Evolutionary conservation across 2,888 invertebrate species (phyloP).

Genomic region (Priocnemis perturbator): DNA sequence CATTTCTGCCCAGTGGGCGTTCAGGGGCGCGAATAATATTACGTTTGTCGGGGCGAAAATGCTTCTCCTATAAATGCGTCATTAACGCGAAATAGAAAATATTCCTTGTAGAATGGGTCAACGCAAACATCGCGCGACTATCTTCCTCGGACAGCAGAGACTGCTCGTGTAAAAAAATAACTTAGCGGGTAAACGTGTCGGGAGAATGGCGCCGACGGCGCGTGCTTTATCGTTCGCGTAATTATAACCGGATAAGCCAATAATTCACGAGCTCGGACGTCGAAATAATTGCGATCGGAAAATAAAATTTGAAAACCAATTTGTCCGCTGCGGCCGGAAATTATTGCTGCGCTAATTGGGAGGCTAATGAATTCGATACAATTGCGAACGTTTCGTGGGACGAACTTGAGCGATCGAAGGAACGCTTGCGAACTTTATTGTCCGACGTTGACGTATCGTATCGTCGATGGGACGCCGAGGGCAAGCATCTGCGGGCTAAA

Average conservation of each 20-base stretch:
- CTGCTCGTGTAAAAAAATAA: not conserved
- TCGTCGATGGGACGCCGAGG: not conserved
- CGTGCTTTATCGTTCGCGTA: constrained; percentile 39
- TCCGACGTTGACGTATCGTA: not conserved
- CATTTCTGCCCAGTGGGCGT: too few relatives aligned
- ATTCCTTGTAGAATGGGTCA: not conserved
- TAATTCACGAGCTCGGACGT: constrained; percentile 31
- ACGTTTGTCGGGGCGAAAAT: not conserved
- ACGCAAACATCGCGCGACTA: not conserved
- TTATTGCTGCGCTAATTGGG: constrained; percentile 54
- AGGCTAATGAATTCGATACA: constrained; percentile 46
- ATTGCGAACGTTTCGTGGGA: constrained; percentile 43
- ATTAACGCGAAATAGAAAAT: not conserved
- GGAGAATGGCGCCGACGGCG: constrained; percentile 17
- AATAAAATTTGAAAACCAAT: constrained; percentile 57
- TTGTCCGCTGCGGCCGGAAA: constrained; percentile 46
- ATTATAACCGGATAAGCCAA: constrained; percentile 49
- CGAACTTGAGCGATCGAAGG: constrained; percentile 23
- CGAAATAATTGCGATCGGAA: constrained; percentile 48
- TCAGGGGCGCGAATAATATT: not conserved
- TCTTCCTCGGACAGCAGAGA: not conserved
- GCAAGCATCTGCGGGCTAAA: constrained; percentile 7
- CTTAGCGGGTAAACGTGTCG: not conserved
- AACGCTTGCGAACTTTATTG: constrained; percentile 18
- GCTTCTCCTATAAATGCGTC: not conserved